A percentile compares a stretch with the other conserved stretches of the same genome.
Evolutionary conservation across 2,797 vertebrate genomes (phyloP).

Genomic region (Pogoniulus pusillus): DNA sequence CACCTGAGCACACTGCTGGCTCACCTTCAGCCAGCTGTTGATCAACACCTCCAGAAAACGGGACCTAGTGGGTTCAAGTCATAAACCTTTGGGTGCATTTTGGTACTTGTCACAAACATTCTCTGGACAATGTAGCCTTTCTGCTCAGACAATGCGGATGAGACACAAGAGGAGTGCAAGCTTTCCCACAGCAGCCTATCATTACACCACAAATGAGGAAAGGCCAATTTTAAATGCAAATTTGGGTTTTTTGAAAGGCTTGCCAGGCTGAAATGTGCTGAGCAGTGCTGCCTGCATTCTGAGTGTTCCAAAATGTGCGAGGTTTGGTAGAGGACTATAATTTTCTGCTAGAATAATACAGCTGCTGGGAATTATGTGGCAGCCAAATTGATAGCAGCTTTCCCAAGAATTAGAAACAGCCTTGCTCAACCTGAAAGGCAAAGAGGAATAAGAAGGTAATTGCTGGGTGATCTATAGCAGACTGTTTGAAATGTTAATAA

Average conservation of each 20-base stretch:
- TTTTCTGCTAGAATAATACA: slow-evolving; percentile 40
- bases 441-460: background rate
- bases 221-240: slow-evolving; percentile 30
- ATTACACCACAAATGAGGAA: background rate
- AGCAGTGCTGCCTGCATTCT: background rate
- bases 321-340: slow-evolving; percentile 15
- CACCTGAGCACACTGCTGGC: too few relatives aligned
- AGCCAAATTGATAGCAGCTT: background rate
- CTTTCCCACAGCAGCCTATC: background rate
- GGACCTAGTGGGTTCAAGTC: background rate
- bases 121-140: background rate
- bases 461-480: background rate
- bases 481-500: background rate
- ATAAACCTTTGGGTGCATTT: background rate
- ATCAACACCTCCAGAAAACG: too few relatives aligned
- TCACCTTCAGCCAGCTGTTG: too few relatives aligned
- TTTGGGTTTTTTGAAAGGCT: background rate
- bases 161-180: background rate
- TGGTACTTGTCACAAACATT: background rate
- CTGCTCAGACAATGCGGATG: background rate
- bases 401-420: background rate
- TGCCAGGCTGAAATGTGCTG: background rate
- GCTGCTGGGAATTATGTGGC: background rate
- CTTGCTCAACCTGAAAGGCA: background rate
- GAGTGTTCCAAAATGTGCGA: background rate